Percentiles rank a stretch among this genome's conserved stretches.
phyloP scores from a whole-genome alignment of 2,797 vertebrate genomes.

The Syngnathus rostellatus region DNA sequence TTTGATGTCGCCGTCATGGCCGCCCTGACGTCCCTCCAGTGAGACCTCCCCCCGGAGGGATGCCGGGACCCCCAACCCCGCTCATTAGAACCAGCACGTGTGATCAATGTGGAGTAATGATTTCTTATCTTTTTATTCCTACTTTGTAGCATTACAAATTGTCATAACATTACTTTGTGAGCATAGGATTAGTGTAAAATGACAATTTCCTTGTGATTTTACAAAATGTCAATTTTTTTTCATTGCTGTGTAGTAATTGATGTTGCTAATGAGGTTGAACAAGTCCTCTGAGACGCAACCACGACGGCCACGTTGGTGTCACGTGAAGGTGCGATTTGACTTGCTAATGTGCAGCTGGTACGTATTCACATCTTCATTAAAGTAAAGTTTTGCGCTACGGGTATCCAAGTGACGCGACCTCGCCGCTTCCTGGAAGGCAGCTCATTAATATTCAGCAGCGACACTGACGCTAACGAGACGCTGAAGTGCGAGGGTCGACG shows the following conservation, averaged over 20 bases:
- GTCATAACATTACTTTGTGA: too few relatives aligned
- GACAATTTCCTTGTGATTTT: too few relatives aligned
- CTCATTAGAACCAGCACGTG: conserved; percentile 19
- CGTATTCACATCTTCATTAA: conserved; percentile 55
- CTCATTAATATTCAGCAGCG: conserved; percentile 62
- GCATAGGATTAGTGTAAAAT: too few relatives aligned
- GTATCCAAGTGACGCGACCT: neutral
- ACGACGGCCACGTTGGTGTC: conserved; percentile 50
- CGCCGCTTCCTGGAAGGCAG: conserved; percentile 55
- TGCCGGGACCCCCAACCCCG: conserved; percentile 13
- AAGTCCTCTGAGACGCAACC: conserved; percentile 51
- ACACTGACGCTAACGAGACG: neutral
- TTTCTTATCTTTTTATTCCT: neutral
- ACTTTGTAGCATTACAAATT: too few relatives aligned
- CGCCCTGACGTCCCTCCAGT: neutral
- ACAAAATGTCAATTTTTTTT: too few relatives aligned
- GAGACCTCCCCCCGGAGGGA: neutral
- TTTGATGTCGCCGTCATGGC: conserved; percentile 38
- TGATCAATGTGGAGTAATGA: neutral
- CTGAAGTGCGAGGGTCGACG: neutral
- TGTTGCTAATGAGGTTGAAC: conserved; percentile 33
- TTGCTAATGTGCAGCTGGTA: conserved; percentile 63
- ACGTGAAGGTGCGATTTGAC: conserved; percentile 56
- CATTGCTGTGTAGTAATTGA: neutral
- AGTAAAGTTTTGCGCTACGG: neutral